Percentiles rank a stretch among this genome's conserved stretches.
These are phyloP conservation scores for Temnopleurus reevesii DNA, from an alignment of 53 echinoderm and acorn worm species.

Conservation along the genomic window DNA sequence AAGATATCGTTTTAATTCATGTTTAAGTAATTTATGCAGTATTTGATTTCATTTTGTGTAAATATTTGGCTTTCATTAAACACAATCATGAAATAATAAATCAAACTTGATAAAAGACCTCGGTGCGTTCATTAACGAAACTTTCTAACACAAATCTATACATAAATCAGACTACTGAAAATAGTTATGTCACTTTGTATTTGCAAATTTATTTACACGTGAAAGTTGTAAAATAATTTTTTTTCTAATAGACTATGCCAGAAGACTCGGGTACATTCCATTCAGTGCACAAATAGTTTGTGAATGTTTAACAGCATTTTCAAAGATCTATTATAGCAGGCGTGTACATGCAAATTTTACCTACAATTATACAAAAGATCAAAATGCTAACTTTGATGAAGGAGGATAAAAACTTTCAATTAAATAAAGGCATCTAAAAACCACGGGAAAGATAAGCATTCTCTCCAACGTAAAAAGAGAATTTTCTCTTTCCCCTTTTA, in stretches of 20 bases:
- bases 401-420: neutral
- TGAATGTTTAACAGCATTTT: neutral
- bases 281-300: neutral
- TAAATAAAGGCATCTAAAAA: neutral
- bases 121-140: neutral
- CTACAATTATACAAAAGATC: neutral
- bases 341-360: neutral
- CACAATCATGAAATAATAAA: neutral
- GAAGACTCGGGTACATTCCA: neutral
- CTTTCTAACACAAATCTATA: neutral
- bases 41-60: neutral
- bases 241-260: neutral
- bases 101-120: neutral
- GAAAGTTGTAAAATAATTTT: neutral
- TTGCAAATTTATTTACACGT: slow-evolving; percentile 25
- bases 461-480: neutral
- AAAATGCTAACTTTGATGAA: neutral
- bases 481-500: neutral
- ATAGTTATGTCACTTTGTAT: neutral
- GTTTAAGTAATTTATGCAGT: too few species aligned
- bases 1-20: too few species aligned
- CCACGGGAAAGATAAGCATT: neutral
- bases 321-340: neutral
- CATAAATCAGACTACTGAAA: slow-evolving; percentile 4
- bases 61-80: neutral